Percentiles rank a stretch among this genome's conserved stretches.
Evolutionary conservation across 2,113 vertebrate genomes (phyloP).

Genomic region (Petaurus breviceps): DNA sequence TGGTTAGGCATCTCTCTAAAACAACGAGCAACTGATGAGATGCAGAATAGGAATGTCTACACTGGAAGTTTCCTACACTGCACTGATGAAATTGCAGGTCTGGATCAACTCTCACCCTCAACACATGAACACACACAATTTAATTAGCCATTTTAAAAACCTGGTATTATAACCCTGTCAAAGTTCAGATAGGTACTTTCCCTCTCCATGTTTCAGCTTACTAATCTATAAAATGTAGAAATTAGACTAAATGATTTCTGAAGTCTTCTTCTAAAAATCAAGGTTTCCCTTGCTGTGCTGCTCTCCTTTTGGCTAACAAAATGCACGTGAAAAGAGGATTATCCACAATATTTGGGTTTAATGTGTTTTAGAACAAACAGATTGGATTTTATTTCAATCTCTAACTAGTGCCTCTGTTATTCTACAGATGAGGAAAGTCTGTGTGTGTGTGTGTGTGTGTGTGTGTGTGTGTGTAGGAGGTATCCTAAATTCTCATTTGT

Average conservation of each 20-base stretch:
- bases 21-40: no score
- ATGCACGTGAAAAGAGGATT: neutral
- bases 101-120: neutral
- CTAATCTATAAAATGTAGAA: neutral
- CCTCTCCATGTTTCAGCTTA: neutral
- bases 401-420: neutral
- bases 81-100: neutral
- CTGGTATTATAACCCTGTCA: neutral
- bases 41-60: neutral
- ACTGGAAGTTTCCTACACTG: neutral
- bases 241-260: neutral
- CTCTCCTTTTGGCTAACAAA: neutral
- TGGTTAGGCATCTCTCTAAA: no score
- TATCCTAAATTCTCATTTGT: neutral
- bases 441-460: no score
- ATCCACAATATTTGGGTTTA: neutral
- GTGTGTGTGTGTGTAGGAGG: neutral
- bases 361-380: neutral
- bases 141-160: neutral
- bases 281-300: neutral
- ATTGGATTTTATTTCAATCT: neutral
- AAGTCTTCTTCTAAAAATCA: neutral
- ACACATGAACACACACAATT: neutral
- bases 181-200: neutral
- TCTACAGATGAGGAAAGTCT: neutral